phyloP scores from a whole-genome alignment of 2,797 vertebrate genomes.

The Florisuga fusca region DNA sequence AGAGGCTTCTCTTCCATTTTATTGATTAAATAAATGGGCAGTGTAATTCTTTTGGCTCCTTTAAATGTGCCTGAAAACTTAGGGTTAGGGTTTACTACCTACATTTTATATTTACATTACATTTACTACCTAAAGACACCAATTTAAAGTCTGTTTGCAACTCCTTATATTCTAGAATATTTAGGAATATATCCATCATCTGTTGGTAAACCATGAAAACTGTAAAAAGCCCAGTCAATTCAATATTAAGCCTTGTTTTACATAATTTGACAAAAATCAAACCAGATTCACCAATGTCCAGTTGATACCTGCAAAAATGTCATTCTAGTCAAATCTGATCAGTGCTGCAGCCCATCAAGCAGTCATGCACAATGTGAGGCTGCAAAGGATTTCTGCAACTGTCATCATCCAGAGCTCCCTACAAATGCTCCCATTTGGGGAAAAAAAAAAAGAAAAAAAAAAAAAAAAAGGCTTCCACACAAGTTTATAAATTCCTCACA shows the following conservation, averaged over 20 bases:
- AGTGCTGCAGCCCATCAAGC: not conserved
- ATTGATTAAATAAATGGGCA: not conserved
- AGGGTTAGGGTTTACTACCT: no score
- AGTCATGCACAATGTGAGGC: fast-evolving
- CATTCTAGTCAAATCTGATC: not conserved
- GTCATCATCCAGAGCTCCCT: not conserved
- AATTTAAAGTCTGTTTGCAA: not conserved
- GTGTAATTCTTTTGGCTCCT: not conserved
- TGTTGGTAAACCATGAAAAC: not conserved
- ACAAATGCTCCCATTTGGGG: not conserved
- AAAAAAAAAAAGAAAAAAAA: no score
- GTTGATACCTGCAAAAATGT: not conserved
- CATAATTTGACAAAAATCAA: not conserved
- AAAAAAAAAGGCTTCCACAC: not conserved
- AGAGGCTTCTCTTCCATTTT: not conserved
- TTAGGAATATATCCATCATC: not conserved
- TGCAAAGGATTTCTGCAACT: not conserved
- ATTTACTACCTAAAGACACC: not conserved
- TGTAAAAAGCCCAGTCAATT: not conserved
- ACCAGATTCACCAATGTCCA: not conserved
- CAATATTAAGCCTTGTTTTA: not conserved
- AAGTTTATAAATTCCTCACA: not conserved
- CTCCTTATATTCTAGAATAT: not conserved
- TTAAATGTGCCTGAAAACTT: not conserved
- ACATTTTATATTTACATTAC: no score